Evolutionary conservation across 2,797 vertebrate genomes (phyloP).

Genomic region (Epinephelus coioides): DNA sequence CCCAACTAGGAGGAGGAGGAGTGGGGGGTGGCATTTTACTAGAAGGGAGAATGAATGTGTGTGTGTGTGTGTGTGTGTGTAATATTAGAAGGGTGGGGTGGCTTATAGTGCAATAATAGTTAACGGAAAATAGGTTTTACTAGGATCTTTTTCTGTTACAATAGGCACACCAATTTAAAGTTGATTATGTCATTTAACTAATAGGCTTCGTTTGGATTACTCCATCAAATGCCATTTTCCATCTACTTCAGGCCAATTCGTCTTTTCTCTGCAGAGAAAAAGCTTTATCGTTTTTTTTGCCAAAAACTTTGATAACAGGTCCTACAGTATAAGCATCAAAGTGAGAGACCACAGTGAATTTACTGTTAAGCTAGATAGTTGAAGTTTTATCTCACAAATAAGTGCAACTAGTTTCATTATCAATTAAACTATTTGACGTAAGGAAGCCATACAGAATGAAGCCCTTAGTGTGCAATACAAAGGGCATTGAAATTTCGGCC

Average conservation of each 20-base stretch:
- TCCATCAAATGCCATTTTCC: constrained; percentile 40
- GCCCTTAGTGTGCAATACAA: too few relatives aligned
- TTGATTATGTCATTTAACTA: constrained; percentile 51
- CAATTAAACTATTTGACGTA: too few relatives aligned
- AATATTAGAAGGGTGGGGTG: constrained; percentile 68
- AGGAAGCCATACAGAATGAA: too few relatives aligned
- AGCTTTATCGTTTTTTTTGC: not conserved
- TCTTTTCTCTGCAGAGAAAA: constrained; percentile 32
- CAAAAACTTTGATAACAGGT: constrained; percentile 5
- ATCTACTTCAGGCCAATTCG: constrained; percentile 34
- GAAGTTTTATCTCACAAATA: not conserved
- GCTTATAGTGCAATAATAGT: constrained; percentile 58
- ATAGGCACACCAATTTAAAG: constrained; percentile 46
- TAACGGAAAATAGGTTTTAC: constrained; percentile 61
- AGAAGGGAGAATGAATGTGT: constrained; percentile 64
- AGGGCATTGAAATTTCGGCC: too few relatives aligned
- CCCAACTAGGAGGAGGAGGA: constrained; percentile 52
- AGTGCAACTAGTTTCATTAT: not conserved
- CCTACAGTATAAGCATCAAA: not conserved
- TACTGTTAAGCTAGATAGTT: not conserved
- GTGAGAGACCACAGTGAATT: not conserved
- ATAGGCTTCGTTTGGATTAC: constrained; percentile 41
- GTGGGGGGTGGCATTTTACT: constrained; percentile 72
- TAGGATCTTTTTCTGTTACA: constrained; percentile 52
- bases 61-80: constrained; percentile 57